phyloP scores from a whole-genome alignment of 1,140 invertebrate species.

The Berghia stephanieae region DNA sequence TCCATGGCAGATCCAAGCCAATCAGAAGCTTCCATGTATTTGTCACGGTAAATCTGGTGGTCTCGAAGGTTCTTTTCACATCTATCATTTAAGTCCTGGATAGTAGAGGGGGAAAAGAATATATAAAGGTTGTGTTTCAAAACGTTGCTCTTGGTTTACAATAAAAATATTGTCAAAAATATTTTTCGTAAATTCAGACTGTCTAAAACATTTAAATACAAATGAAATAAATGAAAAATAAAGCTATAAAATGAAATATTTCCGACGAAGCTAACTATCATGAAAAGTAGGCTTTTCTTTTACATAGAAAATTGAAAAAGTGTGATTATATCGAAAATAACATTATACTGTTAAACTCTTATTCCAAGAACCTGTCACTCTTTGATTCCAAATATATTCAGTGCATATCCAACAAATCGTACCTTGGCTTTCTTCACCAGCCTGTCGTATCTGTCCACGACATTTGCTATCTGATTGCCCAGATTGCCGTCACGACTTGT shows the following conservation, averaged over 20 bases:
- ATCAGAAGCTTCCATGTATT: conserved; percentile 58
- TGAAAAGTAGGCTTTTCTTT: too few species aligned
- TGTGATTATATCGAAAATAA: neutral
- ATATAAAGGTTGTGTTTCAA: too few species aligned
- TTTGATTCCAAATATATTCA: too few species aligned
- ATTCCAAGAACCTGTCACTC: too few species aligned
- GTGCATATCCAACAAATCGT: conserved; percentile 43
- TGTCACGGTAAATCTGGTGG: conserved; percentile 70
- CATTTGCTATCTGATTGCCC: conserved; percentile 84
- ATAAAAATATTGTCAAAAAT: too few species aligned
- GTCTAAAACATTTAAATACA: too few species aligned
- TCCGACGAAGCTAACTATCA: neutral
- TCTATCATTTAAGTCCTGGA: conserved; percentile 80
- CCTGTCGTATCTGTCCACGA: conserved; percentile 82
- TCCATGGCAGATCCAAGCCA: conserved; percentile 80
- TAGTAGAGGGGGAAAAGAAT: too few species aligned
- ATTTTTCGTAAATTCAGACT: too few species aligned
- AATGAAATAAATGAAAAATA: too few species aligned
- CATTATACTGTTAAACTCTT: too few species aligned
- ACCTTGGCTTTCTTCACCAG: conserved; percentile 77
- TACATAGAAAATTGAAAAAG: neutral
- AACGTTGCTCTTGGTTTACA: neutral
- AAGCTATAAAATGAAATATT: neutral
- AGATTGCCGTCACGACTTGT: conserved; percentile 83
- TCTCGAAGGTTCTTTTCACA: conserved; percentile 87